Conservation (phyloP, 2,797 vertebrate species). For the Borostomias antarcticus region DNA sequence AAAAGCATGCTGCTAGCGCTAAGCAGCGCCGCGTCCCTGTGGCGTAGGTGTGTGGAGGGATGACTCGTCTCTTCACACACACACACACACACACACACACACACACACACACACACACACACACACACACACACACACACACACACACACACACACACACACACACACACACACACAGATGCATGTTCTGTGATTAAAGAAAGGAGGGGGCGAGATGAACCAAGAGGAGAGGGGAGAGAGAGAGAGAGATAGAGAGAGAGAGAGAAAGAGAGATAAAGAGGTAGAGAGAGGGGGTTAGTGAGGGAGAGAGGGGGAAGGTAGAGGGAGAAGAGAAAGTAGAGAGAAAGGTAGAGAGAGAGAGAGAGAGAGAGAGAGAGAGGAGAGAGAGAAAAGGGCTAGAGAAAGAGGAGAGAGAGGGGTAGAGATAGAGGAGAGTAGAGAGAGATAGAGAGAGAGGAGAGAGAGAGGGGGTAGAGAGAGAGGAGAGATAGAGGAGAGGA, state of each 20-base stretch:
- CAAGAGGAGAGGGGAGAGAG: slow-evolving; percentile 63
- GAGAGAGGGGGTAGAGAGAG: slow-evolving; percentile 47
- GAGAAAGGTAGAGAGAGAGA: slow-evolving; percentile 40
- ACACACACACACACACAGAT: slow-evolving; percentile 18
- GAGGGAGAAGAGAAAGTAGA: slow-evolving; percentile 38
- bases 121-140: slow-evolving; percentile 18
- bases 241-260: slow-evolving; percentile 62
- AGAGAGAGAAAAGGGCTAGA: slow-evolving; percentile 52
- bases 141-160: slow-evolving; percentile 21
- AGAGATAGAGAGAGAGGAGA: slow-evolving; percentile 12
- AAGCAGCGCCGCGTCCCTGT: slow-evolving; percentile 43
- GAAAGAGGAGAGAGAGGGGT: slow-evolving; percentile 37
- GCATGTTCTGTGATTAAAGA: slow-evolving; percentile 31
- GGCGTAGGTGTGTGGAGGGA: slow-evolving; percentile 55
- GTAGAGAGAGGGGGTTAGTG: slow-evolving; percentile 38
- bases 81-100: neutral
- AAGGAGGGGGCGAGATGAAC: slow-evolving; percentile 1
- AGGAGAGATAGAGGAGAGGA: neutral
- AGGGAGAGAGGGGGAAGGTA: slow-evolving; percentile 55
- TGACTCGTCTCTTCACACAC: neutral
- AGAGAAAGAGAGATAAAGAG: neutral
- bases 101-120: slow-evolving; percentile 20
- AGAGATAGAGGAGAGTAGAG: slow-evolving; percentile 17
- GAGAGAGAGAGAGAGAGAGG: slow-evolving; percentile 43
- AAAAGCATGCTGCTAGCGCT: neutral